Conservation (phyloP, 2,888 invertebrate species). For the Drosophila suboccidentalis region DNA sequence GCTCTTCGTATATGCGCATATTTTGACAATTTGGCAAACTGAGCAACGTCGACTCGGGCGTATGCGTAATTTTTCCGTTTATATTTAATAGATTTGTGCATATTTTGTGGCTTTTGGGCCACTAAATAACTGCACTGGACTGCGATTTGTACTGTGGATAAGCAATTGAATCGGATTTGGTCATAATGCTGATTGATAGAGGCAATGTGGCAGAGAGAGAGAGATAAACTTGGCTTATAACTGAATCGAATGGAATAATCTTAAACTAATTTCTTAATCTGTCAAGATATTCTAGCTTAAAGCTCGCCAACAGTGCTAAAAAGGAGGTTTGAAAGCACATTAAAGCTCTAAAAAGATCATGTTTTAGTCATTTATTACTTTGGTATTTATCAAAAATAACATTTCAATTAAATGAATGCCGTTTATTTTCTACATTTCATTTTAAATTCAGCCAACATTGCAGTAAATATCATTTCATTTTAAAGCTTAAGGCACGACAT, state of each 20-base stretch:
- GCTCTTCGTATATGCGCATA: conserved; percentile 34
- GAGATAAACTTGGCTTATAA: background rate
- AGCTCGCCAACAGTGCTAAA: background rate
- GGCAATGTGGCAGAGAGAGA: background rate
- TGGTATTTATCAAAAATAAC: too few species aligned
- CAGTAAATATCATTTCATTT: too few species aligned
- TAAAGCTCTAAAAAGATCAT: too few species aligned
- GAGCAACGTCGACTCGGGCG: conserved; percentile 38
- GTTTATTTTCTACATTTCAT: too few species aligned
- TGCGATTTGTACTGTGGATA: conserved; percentile 30
- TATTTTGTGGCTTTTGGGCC: conserved; percentile 16
- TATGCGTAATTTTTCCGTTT: conserved; percentile 58
- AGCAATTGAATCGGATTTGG: conserved; percentile 16
- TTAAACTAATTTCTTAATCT: too few species aligned
- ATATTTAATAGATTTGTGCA: conserved; percentile 48
- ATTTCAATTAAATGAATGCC: too few species aligned
- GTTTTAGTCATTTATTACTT: too few species aligned
- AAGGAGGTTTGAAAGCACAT: too few species aligned
- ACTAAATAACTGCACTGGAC: conserved; percentile 5
- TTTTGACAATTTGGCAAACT: conserved; percentile 45
- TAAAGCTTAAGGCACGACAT: too few species aligned
- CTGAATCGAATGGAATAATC: background rate
- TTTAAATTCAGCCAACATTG: too few species aligned
- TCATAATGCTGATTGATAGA: conserved; percentile 20
- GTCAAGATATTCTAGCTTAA: background rate